Evolutionary conservation across 92 coral and sea anemone genomes (phyloP).

Genomic region (Diadumene lineata): DNA sequence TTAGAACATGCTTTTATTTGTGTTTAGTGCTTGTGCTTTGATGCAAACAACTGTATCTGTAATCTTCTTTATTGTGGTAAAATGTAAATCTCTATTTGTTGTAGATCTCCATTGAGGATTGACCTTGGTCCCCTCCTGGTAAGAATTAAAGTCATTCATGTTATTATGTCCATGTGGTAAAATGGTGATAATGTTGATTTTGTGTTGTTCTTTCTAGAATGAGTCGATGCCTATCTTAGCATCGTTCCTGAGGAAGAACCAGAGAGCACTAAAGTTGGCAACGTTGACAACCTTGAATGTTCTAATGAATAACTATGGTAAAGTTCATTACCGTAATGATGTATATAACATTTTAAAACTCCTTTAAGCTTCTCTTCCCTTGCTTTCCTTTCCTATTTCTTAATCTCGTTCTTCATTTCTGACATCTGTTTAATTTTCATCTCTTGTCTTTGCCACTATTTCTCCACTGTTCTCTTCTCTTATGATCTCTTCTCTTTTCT

Average conservation of each 20-base stretch:
- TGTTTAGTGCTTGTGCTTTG: neutral
- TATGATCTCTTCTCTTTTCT: too few relatives aligned
- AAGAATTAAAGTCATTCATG: too few relatives aligned
- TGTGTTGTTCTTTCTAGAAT: constrained; percentile 52
- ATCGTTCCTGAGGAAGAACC: constrained; percentile 94
- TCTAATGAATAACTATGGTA: constrained; percentile 89
- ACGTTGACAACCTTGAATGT: constrained; percentile 89
- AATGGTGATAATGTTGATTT: neutral
- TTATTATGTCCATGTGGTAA: too few relatives aligned
- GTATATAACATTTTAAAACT: too few relatives aligned
- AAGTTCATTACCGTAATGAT: too few relatives aligned
- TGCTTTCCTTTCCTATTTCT: too few relatives aligned
- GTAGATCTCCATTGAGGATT: constrained; percentile 85
- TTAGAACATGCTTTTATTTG: neutral
- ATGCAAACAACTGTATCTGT: neutral
- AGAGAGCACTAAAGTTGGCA: constrained; percentile 85
- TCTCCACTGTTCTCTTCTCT: too few relatives aligned
- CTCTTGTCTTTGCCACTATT: too few relatives aligned
- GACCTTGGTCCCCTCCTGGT: constrained; percentile 90
- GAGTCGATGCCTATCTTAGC: constrained; percentile 98
- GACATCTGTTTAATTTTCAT: too few relatives aligned
- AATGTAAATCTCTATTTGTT: neutral
- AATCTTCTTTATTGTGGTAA: neutral
- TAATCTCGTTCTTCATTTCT: too few relatives aligned
- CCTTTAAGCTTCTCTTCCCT: too few relatives aligned